A percentile compares a stretch with the other conserved stretches of the same genome.
phyloP scores from a whole-genome alignment of 2,113 vertebrate genomes.

The Nibea coibor region DNA sequence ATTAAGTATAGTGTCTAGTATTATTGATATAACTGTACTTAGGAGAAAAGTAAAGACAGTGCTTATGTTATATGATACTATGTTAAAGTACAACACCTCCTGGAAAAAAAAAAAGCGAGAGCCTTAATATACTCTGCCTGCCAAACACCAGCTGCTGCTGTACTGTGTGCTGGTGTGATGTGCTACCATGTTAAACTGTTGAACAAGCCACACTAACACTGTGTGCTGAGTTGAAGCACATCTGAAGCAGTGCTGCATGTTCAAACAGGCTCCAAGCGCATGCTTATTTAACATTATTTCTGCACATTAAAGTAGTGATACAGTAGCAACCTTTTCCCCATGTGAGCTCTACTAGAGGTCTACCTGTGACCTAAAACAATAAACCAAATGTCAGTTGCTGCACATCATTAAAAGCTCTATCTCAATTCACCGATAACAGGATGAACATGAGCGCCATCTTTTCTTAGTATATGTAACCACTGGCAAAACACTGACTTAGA shows the following conservation, averaged over 20 bases:
- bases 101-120: no score
- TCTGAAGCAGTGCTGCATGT: slow-evolving; percentile 1
- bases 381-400: no score
- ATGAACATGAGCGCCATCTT: neutral
- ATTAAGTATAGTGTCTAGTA: no score
- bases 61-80: no score
- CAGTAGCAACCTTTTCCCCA: neutral
- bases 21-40: no score
- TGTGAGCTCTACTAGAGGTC: neutral
- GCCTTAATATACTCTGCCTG: neutral
- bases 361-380: neutral
- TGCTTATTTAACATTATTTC: slow-evolving; percentile 7
- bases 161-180: neutral
- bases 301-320: neutral
- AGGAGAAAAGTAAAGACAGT: no score
- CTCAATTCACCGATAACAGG: no score
- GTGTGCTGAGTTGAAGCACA: slow-evolving; percentile 1
- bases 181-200: neutral
- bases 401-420: neutral
- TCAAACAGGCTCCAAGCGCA: neutral
- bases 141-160: neutral
- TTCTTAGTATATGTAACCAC: neutral
- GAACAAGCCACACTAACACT: neutral
- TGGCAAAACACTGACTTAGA: neutral
- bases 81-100: no score